phyloP scores from a whole-genome alignment of 2,113 vertebrate species.

The Pristiophorus japonicus region DNA sequence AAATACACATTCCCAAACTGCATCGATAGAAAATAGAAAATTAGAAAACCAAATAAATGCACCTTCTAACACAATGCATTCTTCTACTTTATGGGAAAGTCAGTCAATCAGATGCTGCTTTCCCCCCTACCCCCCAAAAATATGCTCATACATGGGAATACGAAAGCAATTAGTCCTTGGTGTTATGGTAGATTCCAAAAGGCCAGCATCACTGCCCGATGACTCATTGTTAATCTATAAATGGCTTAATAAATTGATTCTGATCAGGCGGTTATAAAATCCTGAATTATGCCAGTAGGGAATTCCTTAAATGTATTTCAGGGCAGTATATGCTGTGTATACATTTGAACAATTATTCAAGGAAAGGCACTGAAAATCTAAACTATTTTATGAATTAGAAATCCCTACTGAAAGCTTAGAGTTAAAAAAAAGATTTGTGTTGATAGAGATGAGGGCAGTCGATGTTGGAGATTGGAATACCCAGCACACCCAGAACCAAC shows the following conservation, averaged over 20 bases:
- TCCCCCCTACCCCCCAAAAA: too few relatives aligned
- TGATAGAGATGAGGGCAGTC: neutral
- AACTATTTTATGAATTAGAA: neutral
- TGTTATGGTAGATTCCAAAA: neutral
- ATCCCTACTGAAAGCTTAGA: neutral
- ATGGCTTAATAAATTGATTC: neutral
- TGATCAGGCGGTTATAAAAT: neutral
- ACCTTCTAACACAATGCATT: neutral
- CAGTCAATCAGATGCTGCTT: neutral
- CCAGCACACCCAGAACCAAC: neutral
- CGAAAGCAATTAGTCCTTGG: neutral
- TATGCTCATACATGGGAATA: neutral
- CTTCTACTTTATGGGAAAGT: neutral
- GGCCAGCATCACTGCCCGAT: too few relatives aligned
- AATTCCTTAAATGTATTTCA: neutral
- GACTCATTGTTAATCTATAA: too few relatives aligned
- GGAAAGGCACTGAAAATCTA: neutral
- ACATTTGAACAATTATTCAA: neutral
- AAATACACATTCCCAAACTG: neutral
- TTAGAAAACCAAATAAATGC: neutral
- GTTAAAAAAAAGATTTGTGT: neutral
- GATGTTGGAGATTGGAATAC: neutral
- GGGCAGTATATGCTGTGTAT: neutral
- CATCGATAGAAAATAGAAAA: neutral
- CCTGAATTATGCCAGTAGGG: neutral